phyloP scores from a whole-genome alignment of 2,888 invertebrate species.

The Gonocerus acuteangulatus region DNA sequence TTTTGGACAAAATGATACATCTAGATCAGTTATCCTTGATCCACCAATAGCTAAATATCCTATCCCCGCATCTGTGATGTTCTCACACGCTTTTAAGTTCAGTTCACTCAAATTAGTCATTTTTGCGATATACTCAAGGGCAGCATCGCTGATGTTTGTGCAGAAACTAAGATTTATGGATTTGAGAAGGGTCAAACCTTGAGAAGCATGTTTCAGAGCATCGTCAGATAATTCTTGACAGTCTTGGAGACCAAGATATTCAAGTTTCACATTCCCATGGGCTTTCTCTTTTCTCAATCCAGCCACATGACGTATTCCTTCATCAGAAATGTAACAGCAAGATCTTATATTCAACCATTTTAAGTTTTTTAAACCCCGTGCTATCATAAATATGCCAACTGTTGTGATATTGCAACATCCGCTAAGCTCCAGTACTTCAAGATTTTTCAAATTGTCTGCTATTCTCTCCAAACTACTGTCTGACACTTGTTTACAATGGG shows the following conservation, averaged over 20 bases:
- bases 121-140: conserved; percentile 77
- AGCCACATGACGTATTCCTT: conserved; percentile 73
- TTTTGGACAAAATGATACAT: conserved; percentile 93
- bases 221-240: conserved; percentile 91
- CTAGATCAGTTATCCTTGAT: conserved; percentile 68
- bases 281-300: conserved; percentile 59
- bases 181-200: conserved; percentile 70
- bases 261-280: conserved; percentile 66
- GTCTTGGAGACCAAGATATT: conserved; percentile 83
- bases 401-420: conserved; percentile 89
- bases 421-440: conserved; percentile 80
- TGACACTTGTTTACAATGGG: conserved; percentile 91
- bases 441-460: conserved; percentile 73
- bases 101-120: conserved; percentile 77
- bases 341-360: conserved; percentile 79
- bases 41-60: conserved; percentile 86
- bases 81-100: conserved; percentile 86
- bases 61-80: conserved; percentile 85
- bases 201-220: conserved; percentile 74
- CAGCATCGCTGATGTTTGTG: conserved; percentile 87
- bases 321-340: conserved; percentile 86
- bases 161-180: conserved; percentile 90
- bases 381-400: conserved; percentile 74
- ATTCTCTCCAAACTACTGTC: conserved; percentile 79
- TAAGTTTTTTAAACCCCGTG: conserved; percentile 78